Evolutionary conservation across 2,113 vertebrate species (phyloP).

Genomic region (Geothlypis trichas): DNA sequence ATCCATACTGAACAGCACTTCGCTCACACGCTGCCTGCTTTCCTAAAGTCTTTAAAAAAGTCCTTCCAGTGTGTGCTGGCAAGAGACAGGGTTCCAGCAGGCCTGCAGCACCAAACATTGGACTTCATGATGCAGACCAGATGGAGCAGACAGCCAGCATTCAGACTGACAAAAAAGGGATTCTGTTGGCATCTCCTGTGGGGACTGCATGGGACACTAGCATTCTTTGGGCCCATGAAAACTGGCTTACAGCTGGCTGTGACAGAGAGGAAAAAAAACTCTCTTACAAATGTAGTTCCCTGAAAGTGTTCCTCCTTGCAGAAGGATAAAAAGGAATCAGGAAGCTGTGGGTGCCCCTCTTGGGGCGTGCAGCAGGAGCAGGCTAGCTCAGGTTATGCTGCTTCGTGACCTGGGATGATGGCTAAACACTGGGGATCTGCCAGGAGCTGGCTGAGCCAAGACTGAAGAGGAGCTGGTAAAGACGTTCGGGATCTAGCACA

Average conservation of each 20-base stretch:
- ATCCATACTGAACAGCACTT: neutral
- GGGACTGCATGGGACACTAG: neutral
- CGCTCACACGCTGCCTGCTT: neutral
- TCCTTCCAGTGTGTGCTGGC: neutral
- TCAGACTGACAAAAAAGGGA: neutral
- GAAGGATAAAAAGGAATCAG: neutral
- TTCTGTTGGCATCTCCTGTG: neutral
- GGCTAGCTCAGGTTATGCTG: neutral
- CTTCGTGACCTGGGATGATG: accelerated
- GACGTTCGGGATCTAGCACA: accelerated
- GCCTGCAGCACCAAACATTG: neutral
- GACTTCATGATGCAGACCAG: neutral
- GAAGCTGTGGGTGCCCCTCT: neutral
- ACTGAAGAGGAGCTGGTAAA: neutral
- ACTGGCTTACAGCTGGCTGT: neutral
- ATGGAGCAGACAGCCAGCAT: neutral
- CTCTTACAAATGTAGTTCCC: accelerated
- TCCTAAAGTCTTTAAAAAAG: neutral
- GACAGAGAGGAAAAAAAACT: neutral
- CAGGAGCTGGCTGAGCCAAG: neutral
- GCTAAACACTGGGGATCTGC: neutral
- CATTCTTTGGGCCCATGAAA: neutral
- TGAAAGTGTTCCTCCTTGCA: neutral
- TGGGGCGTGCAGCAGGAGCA: neutral
- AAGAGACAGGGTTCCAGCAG: neutral